Base-by-base conservation (phyloP, 2,888 invertebrate genomes). In the Lasioglossum zephyrum region DNA sequence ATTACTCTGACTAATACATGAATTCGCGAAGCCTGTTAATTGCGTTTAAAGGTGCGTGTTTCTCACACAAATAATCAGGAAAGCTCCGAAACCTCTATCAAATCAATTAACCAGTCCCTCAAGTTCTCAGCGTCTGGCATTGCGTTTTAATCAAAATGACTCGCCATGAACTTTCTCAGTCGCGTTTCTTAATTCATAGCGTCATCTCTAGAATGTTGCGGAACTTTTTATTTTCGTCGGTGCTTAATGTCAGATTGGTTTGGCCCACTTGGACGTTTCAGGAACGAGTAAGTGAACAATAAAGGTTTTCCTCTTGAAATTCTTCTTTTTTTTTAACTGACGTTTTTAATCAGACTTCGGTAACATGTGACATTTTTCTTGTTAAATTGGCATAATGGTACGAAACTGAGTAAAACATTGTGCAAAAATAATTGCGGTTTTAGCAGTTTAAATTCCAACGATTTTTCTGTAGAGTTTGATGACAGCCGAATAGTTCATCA, bases 131-230 rank as follows among this genome's bases (percentile, higher is more conserved):
- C 60, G 74, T 79, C 77, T 80, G 74, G 57, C 77, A 66, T 77
- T 69, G 60, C 73, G 60, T 75, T 77, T 60, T n/a, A 84, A 84
- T 79, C 81, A 75, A 84, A 75, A 74, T 78, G 63, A 78, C 78
- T 79, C 39, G 77, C 31, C 73, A 26, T 47, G 77, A 86, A 81
- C 60, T 86, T 85, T 49, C 76, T 1, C 39, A 41, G 69, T 44
- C 41, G 31, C 39, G 18, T 78, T 57, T 36, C 49, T 47, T 72
- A 47, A 72, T 72, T 81, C 63, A 41, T 31, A 49, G 49, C 63
- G 13, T 57, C 39, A 49, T 4, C 44, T 31, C 36, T 39, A 63
- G 60, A 63, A 66, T 77, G 66, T 74, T 75, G n/a, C 22, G 22
- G 39, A 69, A 69, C 22, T 39, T 36, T 36, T 69, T 39, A 69